Evolutionary conservation across 2,888 invertebrate genomes (phyloP), one percentile per base, ranked within the genome.

Genomic region (Vannuccia rotundouncinata): DNA sequence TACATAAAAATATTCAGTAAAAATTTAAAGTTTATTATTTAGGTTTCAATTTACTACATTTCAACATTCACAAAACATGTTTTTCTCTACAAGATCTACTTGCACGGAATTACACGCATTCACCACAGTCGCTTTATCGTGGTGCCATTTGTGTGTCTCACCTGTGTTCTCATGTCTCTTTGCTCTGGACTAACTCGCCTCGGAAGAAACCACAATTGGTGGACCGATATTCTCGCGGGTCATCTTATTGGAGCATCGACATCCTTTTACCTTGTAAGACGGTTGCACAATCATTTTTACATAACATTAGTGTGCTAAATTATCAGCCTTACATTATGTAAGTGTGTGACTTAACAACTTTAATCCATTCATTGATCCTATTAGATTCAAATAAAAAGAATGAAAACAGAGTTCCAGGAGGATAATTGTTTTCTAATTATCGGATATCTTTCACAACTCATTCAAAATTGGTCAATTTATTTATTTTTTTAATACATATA

Each of bases 221-320:
- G 89, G 88, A 85, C 86, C 5, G 89, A 89, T 82, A 85, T 89
- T 31, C 85, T 87, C 82, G 87, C 86, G 13, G 89, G 89, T 28
- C 88, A 87, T 85, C 83, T 84, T 27, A 85, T 88, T 59, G 89
- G 89, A n/a, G 82, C 85, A 31, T 82, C 84, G 60, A 85, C 88
- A 80, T 88, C 89, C 10, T 82, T 86, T 45, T 89, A 89, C 83
- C 83, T 89, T 82, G 89, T 89, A 82, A 82, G 84, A n/a, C 45
- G 45, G 45, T 45, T 45, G 45, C 5, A 13, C 45, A 17, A 45
- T 45, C n/a, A n/a, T n/a, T n/a, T n/a, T n/a, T n/a, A n/a, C n/a
- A n/a, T n/a, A n/a, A n/a, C n/a, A n/a, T n/a, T n/a, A n/a, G n/a
- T n/a, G n/a, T n/a, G n/a, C n/a, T n/a, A n/a, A n/a, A n/a, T n/a